These are phyloP conservation scores for Stenurella melanura DNA, from an alignment of 2,888 invertebrate genomes.

Conservation along the genomic window DNA sequence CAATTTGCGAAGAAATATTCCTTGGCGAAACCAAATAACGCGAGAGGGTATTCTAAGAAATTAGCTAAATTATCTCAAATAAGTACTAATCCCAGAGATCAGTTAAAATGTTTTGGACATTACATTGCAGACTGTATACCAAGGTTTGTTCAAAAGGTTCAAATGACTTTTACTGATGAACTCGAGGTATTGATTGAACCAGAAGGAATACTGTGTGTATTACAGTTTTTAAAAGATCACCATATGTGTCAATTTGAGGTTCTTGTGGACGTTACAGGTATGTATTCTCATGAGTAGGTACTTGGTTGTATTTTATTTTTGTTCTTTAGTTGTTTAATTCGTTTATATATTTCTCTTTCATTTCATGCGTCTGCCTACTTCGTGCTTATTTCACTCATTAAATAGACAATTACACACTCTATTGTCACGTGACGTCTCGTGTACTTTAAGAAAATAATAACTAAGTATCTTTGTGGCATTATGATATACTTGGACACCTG, in stretches of 20 bases:
- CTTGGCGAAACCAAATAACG: not conserved
- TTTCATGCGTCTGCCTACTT: no score
- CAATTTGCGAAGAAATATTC: conserved; percentile 4
- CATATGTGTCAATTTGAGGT: conserved; percentile 94
- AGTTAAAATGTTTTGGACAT: conserved; percentile 83
- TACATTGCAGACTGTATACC: conserved; percentile 96
- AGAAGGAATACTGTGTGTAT: conserved; percentile 92
- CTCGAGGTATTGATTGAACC: conserved; percentile 93
- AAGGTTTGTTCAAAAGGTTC: conserved; percentile 95
- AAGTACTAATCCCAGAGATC: conserved; percentile 53
- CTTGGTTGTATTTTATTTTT: no score
- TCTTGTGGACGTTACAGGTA: conserved; percentile 91
- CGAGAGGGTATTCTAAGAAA: conserved; percentile 14
- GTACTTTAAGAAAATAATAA: no score
- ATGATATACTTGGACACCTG: no score
- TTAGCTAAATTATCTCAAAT: conserved; percentile 17
- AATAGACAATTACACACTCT: no score
- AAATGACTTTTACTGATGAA: conserved; percentile 90
- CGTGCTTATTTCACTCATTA: no score
- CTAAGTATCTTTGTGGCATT: no score
- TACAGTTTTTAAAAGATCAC: conserved; percentile 95
- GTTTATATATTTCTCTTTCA: no score
- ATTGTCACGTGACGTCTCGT: no score
- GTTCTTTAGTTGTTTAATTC: no score
- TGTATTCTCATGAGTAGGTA: conserved; percentile 71